Percentiles rank a stretch among this genome's conserved stretches.
phyloP scores from a whole-genome alignment of 2,113 vertebrate species.

The Protomyctophum bolini region DNA sequence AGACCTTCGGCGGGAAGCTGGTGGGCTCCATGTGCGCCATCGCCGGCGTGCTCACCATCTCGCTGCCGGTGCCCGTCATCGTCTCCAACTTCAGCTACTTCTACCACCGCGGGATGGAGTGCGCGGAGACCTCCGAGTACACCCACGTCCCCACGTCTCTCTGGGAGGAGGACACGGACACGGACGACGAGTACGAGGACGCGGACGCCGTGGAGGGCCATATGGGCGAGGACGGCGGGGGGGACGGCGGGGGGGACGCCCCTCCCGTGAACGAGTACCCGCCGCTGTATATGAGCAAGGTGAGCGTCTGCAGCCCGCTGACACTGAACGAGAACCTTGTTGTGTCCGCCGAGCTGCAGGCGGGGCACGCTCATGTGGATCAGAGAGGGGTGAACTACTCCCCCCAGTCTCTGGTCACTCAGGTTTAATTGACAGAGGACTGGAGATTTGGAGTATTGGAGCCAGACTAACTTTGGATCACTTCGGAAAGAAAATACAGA shows the following conservation, averaged over 20 bases:
- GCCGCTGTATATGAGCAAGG: slow-evolving; percentile 54
- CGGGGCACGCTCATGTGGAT: slow-evolving; percentile 50
- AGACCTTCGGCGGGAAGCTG: slow-evolving; percentile 89
- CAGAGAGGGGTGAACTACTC: slow-evolving; percentile 51
- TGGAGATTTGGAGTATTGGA: neutral
- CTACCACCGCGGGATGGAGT: slow-evolving; percentile 88
- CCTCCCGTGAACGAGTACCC: neutral
- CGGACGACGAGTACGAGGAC: slow-evolving; percentile 40
- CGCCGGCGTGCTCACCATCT: slow-evolving; percentile 92
- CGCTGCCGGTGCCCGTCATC: slow-evolving; percentile 91
- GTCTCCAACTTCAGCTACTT: slow-evolving; percentile 97
- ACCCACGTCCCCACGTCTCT: slow-evolving; percentile 79
- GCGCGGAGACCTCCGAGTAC: slow-evolving; percentile 80
- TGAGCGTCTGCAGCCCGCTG: slow-evolving; percentile 61
- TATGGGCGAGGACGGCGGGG: slow-evolving; percentile 29
- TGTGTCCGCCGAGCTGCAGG: slow-evolving; percentile 41
- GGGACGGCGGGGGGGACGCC: slow-evolving; percentile 43
- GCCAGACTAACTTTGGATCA: neutral
- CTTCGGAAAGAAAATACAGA: slow-evolving; percentile 7
- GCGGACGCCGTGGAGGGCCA: slow-evolving; percentile 30
- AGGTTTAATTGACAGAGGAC: slow-evolving; percentile 79
- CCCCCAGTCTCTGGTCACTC: slow-evolving; percentile 82
- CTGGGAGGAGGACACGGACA: slow-evolving; percentile 76
- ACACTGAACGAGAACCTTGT: slow-evolving; percentile 68
- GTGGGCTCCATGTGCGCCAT: slow-evolving; percentile 95